A percentile compares a stretch with the other conserved stretches of the same genome.
Conservation (phyloP, 1,140 invertebrate species). For the Drosophila ficusphila region DNA sequence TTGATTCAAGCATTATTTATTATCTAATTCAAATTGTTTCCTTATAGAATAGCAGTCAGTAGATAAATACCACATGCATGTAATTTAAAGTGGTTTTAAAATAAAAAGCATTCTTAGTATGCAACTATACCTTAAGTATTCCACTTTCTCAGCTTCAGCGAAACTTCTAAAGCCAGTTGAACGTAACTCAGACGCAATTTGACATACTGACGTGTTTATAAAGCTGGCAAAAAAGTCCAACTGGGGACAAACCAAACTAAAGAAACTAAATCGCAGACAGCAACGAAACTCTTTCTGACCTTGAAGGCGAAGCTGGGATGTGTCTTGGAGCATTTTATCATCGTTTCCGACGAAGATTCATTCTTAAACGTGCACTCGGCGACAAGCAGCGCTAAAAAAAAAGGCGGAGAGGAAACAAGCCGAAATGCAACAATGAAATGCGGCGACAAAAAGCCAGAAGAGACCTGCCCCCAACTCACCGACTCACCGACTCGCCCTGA, state of each 20-base stretch:
- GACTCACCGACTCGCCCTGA: neutral
- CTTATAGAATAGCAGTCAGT: no score
- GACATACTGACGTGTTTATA: constrained; percentile 75
- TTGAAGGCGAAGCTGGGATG: constrained; percentile 57
- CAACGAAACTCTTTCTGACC: constrained; percentile 63
- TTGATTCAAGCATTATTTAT: no score
- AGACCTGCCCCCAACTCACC: neutral
- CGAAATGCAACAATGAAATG: constrained; percentile 77
- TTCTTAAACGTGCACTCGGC: constrained; percentile 63
- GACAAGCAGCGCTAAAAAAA: constrained; percentile 18
- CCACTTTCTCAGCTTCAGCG: neutral
- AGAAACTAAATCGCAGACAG: constrained; percentile 27
- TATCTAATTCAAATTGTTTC: no score
- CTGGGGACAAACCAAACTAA: neutral
- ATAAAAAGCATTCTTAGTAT: neutral
- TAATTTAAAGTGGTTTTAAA: neutral
- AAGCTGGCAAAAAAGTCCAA: constrained; percentile 27
- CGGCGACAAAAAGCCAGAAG: constrained; percentile 70
- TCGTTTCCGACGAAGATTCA: constrained; percentile 74
- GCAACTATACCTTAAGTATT: neutral
- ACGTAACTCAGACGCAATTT: constrained; percentile 72
- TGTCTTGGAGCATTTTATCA: constrained; percentile 63
- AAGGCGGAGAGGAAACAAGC: constrained; percentile 2
- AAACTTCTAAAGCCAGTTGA: constrained; percentile 22
- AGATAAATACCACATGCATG: neutral